These are phyloP conservation scores for Tubulanus polymorphus DNA, from an alignment of 2,888 invertebrate species.

Conservation along the genomic window DNA sequence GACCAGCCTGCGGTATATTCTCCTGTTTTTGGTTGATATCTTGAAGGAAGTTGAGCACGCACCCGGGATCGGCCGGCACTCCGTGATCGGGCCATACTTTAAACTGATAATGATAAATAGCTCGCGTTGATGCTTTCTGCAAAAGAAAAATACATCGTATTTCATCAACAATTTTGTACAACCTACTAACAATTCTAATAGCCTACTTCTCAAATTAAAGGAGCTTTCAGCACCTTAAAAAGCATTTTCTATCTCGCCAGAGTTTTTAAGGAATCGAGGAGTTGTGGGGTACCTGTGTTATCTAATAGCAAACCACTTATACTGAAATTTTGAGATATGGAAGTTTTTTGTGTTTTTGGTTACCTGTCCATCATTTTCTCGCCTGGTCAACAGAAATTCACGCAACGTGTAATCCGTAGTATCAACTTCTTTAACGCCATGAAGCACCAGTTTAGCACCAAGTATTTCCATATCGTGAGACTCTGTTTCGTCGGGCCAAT, in stretches of 20 bases:
- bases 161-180: too few relatives aligned
- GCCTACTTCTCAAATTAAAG: too few relatives aligned
- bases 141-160: too few relatives aligned
- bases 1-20: not conserved
- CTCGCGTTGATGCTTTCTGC: not conserved
- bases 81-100: not conserved
- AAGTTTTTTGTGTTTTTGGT: not conserved
- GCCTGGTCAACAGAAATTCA: not conserved
- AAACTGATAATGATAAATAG: not conserved
- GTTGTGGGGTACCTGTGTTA: too few relatives aligned
- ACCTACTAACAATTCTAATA: too few relatives aligned
- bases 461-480: not conserved
- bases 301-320: too few relatives aligned
- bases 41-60: not conserved
- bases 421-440: not conserved
- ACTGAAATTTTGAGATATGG: too few relatives aligned
- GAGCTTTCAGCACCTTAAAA: too few relatives aligned
- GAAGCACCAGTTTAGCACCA: not conserved
- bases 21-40: not conserved
- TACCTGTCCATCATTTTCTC: too few relatives aligned
- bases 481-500: not conserved
- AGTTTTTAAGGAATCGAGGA: too few relatives aligned
- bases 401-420: not conserved
- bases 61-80: not conserved
- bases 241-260: too few relatives aligned